Conservation (phyloP, 2,113 vertebrate species). For the Petroica traversi region DNA sequence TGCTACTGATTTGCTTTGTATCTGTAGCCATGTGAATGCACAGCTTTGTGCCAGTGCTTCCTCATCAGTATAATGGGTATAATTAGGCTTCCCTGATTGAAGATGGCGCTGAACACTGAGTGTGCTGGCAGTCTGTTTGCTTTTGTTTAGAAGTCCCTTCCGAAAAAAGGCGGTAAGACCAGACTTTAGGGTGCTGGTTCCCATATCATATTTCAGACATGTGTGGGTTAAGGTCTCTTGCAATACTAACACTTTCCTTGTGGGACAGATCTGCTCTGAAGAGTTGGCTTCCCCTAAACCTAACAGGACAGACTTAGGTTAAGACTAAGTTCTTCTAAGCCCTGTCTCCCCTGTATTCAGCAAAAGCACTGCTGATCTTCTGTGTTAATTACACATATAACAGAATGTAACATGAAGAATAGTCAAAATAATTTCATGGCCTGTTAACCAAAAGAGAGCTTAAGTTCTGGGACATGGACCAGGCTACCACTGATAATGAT, state of each 20-base stretch:
- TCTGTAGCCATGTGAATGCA: neutral
- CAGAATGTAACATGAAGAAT: neutral
- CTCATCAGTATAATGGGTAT: conserved; percentile 48
- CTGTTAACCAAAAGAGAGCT: conserved; percentile 17
- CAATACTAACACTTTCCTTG: neutral
- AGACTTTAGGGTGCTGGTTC: neutral
- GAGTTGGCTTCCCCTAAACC: neutral
- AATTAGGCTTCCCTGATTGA: conserved; percentile 47
- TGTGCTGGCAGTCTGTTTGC: neutral
- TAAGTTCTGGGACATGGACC: neutral
- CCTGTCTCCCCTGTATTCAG: neutral
- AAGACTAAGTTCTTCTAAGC: neutral
- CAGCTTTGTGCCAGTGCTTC: conserved; percentile 40
- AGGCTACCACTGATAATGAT: neutral
- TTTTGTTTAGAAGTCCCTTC: neutral
- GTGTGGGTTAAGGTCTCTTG: neutral
- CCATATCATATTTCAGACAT: neutral
- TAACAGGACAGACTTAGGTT: neutral
- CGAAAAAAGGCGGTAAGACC: neutral
- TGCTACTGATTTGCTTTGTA: conserved; percentile 7
- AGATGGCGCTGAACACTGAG: neutral
- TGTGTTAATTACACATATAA: neutral
- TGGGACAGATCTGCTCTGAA: neutral
- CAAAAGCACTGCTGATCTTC: neutral
- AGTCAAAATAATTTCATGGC: conserved; percentile 43